phyloP scores from a whole-genome alignment of 92 coral and sea anemone species.

The Actinernus sp. region DNA sequence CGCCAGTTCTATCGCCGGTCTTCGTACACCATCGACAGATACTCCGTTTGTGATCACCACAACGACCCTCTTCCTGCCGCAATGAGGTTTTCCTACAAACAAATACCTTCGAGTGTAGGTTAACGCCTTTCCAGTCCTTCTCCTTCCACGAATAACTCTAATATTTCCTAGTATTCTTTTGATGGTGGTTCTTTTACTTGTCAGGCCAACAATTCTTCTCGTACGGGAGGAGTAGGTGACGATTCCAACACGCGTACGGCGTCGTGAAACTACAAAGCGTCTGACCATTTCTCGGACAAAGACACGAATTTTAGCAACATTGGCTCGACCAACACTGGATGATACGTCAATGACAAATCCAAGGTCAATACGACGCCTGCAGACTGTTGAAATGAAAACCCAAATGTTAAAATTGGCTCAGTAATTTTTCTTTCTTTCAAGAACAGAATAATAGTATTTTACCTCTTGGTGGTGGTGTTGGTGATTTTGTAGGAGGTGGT shows the following conservation, averaged over 20 bases:
- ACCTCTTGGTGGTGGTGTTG: slow-evolving; percentile 7
- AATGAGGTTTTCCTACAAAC: slow-evolving; percentile 31
- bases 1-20: slow-evolving; percentile 21
- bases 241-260: slow-evolving; percentile 52
- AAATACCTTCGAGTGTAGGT: slow-evolving; percentile 34
- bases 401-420: too few relatives aligned
- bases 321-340: slow-evolving; percentile 45
- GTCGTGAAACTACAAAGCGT: slow-evolving; percentile 44
- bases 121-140: slow-evolving; percentile 64
- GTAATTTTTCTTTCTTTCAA: too few relatives aligned
- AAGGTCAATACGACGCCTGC: slow-evolving; percentile 53
- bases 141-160: slow-evolving; percentile 28
- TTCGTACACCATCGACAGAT: slow-evolving; percentile 32
- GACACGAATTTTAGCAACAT: slow-evolving; percentile 41
- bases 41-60: slow-evolving; percentile 48
- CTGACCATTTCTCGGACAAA: slow-evolving; percentile 54
- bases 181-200: background rate
- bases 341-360: slow-evolving; percentile 78
- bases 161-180: slow-evolving; percentile 7
- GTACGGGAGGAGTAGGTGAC: slow-evolving; percentile 53
- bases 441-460: background rate
- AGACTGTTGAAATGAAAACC: too few relatives aligned
- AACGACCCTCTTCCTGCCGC: slow-evolving; percentile 50
- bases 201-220: slow-evolving; percentile 22
- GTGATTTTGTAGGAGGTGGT: background rate